phyloP scores from a whole-genome alignment of 2,797 vertebrate species.

The Ispidina lecontei region DNA sequence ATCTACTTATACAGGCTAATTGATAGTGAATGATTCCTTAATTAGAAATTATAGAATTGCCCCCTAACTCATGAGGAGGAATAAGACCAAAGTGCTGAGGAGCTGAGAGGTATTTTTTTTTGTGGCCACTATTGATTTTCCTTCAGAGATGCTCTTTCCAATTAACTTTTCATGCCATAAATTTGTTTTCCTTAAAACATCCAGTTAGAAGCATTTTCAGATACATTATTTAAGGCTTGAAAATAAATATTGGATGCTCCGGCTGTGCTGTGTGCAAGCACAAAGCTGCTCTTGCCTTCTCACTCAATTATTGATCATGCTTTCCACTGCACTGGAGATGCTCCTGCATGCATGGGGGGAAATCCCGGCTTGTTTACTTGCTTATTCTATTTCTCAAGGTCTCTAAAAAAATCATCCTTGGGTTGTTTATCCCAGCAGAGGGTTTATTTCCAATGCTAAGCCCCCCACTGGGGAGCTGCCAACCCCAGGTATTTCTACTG shows the following conservation, averaged over 20 bases:
- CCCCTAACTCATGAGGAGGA: not conserved
- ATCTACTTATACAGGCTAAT: slow-evolving; percentile 50
- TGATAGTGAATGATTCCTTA: slow-evolving; percentile 35
- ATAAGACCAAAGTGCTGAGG: not conserved
- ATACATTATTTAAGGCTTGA: slow-evolving; percentile 61
- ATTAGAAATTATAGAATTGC: slow-evolving; percentile 21
- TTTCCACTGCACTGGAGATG: not conserved
- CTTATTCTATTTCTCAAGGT: not conserved
- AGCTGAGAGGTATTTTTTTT: not conserved
- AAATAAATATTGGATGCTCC: slow-evolving; percentile 59
- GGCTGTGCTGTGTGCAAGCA: slow-evolving; percentile 12
- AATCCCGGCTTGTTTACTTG: not conserved
- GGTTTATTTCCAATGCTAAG: not conserved
- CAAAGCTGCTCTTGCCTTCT: not conserved
- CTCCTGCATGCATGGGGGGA: not conserved
- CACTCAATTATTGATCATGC: slow-evolving; percentile 42
- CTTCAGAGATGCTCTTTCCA: not conserved
- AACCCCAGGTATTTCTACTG: not conserved
- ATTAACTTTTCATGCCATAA: slow-evolving; percentile 54
- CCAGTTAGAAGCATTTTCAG: slow-evolving; percentile 26
- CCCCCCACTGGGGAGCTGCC: not conserved
- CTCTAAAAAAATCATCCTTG: not conserved
- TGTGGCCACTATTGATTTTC: not conserved
- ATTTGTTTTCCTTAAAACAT: slow-evolving; percentile 56
- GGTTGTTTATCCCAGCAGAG: not conserved